These are phyloP conservation scores for Drosophila neonasuta DNA, from an alignment of 2,888 invertebrate species.

Conservation along the genomic window DNA sequence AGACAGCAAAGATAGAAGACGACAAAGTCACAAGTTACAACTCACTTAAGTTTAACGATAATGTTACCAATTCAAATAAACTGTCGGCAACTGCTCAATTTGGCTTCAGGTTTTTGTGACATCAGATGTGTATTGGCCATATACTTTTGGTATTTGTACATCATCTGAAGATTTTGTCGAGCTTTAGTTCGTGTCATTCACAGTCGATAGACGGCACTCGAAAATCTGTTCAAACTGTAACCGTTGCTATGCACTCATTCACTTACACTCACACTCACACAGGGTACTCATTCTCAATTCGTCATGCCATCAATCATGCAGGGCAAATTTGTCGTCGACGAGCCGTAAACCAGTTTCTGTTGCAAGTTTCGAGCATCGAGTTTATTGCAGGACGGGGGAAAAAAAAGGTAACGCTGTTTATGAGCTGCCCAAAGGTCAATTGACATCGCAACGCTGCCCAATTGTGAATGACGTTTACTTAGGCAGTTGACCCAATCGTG, in stretches of 20 bases:
- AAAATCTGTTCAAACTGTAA: conserved; percentile 38
- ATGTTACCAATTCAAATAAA: conserved; percentile 56
- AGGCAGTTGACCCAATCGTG: conserved; percentile 57
- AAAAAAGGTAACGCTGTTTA: conserved; percentile 58
- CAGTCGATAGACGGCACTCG: conserved; percentile 46
- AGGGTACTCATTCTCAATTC: neutral
- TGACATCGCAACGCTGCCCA: conserved; percentile 37
- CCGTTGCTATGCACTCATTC: conserved; percentile 11
- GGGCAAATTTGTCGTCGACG: conserved; percentile 35
- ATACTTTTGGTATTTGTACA: conserved; percentile 15
- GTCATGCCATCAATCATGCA: conserved; percentile 49
- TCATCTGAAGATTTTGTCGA: conserved; percentile 23
- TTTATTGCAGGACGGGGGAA: conserved; percentile 13
- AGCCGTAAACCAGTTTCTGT: conserved; percentile 26
- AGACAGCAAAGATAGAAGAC: neutral
- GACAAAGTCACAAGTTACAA: conserved; percentile 8
- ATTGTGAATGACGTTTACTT: conserved; percentile 55
- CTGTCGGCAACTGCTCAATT: conserved; percentile 43
- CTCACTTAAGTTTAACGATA: conserved; percentile 56
- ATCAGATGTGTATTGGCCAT: conserved; percentile 16
- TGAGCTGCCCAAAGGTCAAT: conserved; percentile 64
- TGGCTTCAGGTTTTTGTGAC: conserved; percentile 12
- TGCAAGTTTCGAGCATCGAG: conserved; percentile 1
- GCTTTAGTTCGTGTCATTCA: conserved; percentile 44
- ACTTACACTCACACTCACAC: neutral